These are phyloP conservation scores for Mesocricetus auratus DNA, from an alignment of 2,113 vertebrate species.

Conservation along the genomic window DNA sequence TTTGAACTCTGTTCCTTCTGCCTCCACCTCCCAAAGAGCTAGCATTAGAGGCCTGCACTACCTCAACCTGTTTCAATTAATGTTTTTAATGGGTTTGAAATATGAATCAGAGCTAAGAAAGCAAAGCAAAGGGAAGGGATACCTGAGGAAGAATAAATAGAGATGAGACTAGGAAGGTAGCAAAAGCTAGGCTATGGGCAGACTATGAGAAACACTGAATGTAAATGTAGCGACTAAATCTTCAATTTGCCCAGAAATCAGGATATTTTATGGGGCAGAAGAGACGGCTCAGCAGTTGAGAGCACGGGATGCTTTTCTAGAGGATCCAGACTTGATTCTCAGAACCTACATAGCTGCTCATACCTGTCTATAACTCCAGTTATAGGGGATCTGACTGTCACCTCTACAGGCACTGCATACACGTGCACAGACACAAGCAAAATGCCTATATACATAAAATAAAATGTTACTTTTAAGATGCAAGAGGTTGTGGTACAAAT, in stretches of 20 bases:
- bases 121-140: background rate
- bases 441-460: background rate
- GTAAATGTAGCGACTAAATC: background rate
- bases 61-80: background rate
- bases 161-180: background rate
- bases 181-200: background rate
- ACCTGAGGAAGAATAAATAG: background rate
- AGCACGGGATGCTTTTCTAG: background rate
- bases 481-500: background rate
- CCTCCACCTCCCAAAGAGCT: background rate
- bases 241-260: background rate
- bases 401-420: background rate
- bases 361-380: background rate
- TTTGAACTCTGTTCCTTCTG: background rate
- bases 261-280: background rate
- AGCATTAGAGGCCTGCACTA: background rate
- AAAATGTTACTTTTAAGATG: background rate
- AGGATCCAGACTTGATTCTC: background rate
- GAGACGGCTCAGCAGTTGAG: background rate
- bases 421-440: background rate
- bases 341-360: background rate
- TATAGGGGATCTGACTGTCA: background rate
- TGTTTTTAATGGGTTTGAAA: background rate
- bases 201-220: background rate
- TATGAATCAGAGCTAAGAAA: background rate